Conservation (phyloP, 2,797 vertebrate genomes). For the Kryptolebias ocellatus region DNA sequence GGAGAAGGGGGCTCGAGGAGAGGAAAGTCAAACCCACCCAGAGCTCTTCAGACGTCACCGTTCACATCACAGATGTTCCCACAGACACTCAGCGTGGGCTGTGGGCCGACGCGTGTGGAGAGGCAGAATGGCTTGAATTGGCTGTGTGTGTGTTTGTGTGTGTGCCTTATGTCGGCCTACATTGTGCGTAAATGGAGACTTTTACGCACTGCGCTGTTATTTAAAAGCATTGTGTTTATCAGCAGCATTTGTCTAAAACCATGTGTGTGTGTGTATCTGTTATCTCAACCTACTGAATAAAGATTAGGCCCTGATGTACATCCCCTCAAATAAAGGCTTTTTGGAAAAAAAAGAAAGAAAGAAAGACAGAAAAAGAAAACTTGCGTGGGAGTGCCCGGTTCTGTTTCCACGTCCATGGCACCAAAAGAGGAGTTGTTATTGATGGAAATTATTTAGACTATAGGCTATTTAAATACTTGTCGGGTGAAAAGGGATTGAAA, state of each 20-base stretch:
- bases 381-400: conserved; percentile 53
- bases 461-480: conserved; percentile 23
- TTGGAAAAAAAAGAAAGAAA: conserved; percentile 12
- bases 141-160: conserved; percentile 34
- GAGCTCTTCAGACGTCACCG: conserved; percentile 74
- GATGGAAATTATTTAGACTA: conserved; percentile 64
- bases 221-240: conserved; percentile 26
- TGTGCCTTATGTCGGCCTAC: conserved; percentile 42
- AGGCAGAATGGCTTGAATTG: conserved; percentile 57
- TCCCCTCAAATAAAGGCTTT: conserved; percentile 34
- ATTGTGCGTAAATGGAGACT: conserved; percentile 53
- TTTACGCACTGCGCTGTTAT: conserved; percentile 12
- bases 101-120: conserved; percentile 67
- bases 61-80: conserved; percentile 79
- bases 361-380: conserved; percentile 33
- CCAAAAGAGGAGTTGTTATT: conserved; percentile 57
- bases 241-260: background rate
- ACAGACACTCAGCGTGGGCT: conserved; percentile 74
- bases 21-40: conserved; percentile 78
- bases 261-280: background rate
- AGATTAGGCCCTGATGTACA: conserved; percentile 15
- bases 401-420: conserved; percentile 61
- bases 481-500: conserved; percentile 27
- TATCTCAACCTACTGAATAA: conserved; percentile 9
- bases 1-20: conserved; percentile 52